Base-by-base conservation (phyloP, 2,113 vertebrate genomes). In the Myxocyprinus asiaticus region DNA sequence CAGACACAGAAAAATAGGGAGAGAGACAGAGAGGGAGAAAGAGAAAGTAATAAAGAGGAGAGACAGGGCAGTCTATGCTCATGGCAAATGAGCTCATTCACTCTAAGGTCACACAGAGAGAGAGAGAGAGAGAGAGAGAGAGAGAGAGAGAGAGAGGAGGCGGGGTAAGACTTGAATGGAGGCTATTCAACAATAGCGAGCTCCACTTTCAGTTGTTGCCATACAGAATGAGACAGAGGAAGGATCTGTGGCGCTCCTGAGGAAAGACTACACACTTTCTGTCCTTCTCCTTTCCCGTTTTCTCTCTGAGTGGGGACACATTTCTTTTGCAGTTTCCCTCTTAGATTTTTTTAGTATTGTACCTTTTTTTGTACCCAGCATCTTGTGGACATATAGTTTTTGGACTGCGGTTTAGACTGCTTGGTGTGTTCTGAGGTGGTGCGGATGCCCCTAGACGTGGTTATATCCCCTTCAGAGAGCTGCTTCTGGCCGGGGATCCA, bases 371-470 rank as follows among this genome's bases (percentile, higher is more conserved):
- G 44, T 44, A 48, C 6, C 44, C n/a, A 73, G 70, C 7, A 55
- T 43, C 12, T 70, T 44, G 12, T 0, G 44, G 43, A 73, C 42
- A 3, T 59, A 59, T 73, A 59, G 43, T 87, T 86, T 58, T 81
- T 70, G 58, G 78, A 73, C 4, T 68, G 86, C 80, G 82, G 83
- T 78, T 71, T 73, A 86, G 72, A 80, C 64, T 82, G 22, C 47
- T n/a, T 76, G 76, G 79, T 81, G 85, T 80, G 85, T 87, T 81
- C 87, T 64, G 85, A 67, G 78, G 79, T 81, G 83, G 88, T 83
- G 88, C 90, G 85, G 91, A 96, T 95, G 94, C 94, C 94, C 88
- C 83, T 95, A 88, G 93, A 95, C 92, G 92, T 95, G 86, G 92
- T 94, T 89, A 90, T 95, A 14, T 89, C 93, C 84, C 89, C 94